Evolutionary conservation across 2,888 invertebrate species (phyloP).

Genomic region (Epinotia bilunana): DNA sequence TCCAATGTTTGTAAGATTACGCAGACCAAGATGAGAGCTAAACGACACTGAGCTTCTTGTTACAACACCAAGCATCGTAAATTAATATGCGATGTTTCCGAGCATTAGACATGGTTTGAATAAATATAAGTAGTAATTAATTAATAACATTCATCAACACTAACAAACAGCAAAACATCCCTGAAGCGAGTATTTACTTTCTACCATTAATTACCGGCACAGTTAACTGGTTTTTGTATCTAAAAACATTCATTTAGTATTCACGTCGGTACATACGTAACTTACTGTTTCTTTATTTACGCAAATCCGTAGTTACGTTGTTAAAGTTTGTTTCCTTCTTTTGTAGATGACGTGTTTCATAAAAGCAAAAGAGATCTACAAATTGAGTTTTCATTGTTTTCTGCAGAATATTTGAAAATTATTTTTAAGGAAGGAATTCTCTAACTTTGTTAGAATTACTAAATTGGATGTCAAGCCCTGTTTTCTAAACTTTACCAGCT

Average conservation of each 20-base stretch:
- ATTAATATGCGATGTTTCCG: too few relatives aligned
- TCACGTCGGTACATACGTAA: constrained; percentile 28
- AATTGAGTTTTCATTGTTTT: background rate
- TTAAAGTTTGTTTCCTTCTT: background rate
- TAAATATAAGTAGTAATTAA: background rate
- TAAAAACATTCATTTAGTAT: constrained; percentile 25
- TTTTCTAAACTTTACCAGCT: background rate
- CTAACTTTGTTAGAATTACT: background rate
- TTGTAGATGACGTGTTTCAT: background rate
- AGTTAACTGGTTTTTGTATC: background rate
- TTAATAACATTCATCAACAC: background rate
- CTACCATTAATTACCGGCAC: constrained; percentile 18
- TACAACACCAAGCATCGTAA: too few relatives aligned
- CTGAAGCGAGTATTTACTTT: constrained; percentile 21
- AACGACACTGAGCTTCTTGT: too few relatives aligned
- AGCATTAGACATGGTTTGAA: too few relatives aligned
- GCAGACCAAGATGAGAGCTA: too few relatives aligned
- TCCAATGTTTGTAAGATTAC: too few relatives aligned
- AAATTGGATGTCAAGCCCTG: background rate
- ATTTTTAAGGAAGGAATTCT: too few relatives aligned
- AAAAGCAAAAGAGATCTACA: background rate
- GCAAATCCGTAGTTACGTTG: background rate
- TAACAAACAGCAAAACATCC: background rate
- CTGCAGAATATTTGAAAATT: too few relatives aligned
- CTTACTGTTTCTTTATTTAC: constrained; percentile 16